phyloP scores from a whole-genome alignment of 2,797 vertebrate genomes.

The Anabacerthia variegaticeps region DNA sequence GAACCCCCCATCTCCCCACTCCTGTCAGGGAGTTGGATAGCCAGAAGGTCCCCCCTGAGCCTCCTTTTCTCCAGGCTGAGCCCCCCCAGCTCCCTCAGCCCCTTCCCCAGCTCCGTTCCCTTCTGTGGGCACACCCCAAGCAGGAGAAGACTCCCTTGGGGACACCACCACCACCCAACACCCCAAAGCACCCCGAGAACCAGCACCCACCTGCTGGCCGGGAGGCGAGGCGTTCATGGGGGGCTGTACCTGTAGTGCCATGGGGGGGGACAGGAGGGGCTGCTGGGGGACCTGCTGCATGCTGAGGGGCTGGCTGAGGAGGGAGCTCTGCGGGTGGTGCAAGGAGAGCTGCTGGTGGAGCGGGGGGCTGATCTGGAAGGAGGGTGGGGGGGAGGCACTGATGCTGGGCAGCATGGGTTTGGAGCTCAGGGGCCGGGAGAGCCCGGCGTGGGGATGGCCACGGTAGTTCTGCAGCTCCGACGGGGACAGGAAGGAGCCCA shows the following conservation, averaged over 20 bases:
- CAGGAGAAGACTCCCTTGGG: neutral
- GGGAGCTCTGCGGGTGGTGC: conserved; percentile 88
- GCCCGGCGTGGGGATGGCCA: conserved; percentile 85
- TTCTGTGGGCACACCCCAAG: neutral
- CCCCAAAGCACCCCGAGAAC: neutral
- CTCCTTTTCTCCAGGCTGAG: neutral
- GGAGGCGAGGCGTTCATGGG: conserved; percentile 90
- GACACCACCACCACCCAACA: fast-evolving
- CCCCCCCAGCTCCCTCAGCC: neutral
- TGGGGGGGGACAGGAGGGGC: conserved; percentile 93
- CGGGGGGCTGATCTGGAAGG: conserved; percentile 95
- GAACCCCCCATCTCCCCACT: fast-evolving
- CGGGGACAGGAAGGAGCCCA: conserved; percentile 90
- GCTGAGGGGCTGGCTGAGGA: conserved; percentile 93
- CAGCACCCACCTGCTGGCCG: conserved; percentile 89
- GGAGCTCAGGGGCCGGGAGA: conserved; percentile 87
- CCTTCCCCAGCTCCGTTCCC: neutral
- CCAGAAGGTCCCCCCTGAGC: neutral
- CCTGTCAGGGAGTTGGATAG: neutral
- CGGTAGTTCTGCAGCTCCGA: conserved; percentile 93
- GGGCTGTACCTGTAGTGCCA: conserved; percentile 94
- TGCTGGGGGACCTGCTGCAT: conserved; percentile 96
- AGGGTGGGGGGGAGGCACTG: conserved; percentile 91
- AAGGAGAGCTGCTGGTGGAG: conserved; percentile 95
- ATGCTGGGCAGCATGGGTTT: conserved; percentile 94